These are phyloP conservation scores for Phyllostomus hastatus DNA, from an alignment of 2,113 vertebrate species.

Conservation along the genomic window DNA sequence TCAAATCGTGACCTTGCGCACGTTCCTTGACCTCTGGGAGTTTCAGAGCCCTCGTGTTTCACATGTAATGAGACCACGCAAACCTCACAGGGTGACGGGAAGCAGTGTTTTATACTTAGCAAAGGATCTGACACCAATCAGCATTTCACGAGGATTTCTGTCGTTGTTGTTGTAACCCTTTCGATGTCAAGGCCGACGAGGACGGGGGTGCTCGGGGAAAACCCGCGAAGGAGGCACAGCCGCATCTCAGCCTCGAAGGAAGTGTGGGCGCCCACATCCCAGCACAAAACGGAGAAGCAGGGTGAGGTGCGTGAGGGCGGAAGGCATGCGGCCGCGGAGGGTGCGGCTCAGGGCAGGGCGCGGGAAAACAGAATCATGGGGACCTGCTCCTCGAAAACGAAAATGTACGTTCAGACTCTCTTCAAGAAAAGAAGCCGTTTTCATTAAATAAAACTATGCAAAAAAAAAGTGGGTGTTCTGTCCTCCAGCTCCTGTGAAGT, in stretches of 20 bases:
- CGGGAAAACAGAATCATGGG: background rate
- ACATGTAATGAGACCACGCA: background rate
- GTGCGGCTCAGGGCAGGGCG: accelerated
- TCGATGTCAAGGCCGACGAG: background rate
- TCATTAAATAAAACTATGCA: background rate
- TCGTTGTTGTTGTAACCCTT: background rate
- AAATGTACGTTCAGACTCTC: background rate
- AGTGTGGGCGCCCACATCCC: accelerated
- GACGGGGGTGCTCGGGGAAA: background rate
- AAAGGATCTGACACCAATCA: background rate
- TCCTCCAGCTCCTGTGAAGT: background rate
- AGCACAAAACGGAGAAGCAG: accelerated
- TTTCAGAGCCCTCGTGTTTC: background rate
- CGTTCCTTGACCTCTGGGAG: background rate
- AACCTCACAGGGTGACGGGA: background rate
- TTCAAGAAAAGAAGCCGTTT: background rate
- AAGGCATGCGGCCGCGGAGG: no score
- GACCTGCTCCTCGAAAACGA: background rate
- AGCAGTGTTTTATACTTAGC: background rate
- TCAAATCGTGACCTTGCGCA: background rate
- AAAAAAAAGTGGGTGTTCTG: background rate
- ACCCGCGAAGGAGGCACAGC: accelerated
- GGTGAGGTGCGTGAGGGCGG: accelerated
- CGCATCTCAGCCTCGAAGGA: background rate
- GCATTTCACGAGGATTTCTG: background rate